phyloP scores from a whole-genome alignment of 2,113 vertebrate genomes.

The Daphoenositta chrysoptera region DNA sequence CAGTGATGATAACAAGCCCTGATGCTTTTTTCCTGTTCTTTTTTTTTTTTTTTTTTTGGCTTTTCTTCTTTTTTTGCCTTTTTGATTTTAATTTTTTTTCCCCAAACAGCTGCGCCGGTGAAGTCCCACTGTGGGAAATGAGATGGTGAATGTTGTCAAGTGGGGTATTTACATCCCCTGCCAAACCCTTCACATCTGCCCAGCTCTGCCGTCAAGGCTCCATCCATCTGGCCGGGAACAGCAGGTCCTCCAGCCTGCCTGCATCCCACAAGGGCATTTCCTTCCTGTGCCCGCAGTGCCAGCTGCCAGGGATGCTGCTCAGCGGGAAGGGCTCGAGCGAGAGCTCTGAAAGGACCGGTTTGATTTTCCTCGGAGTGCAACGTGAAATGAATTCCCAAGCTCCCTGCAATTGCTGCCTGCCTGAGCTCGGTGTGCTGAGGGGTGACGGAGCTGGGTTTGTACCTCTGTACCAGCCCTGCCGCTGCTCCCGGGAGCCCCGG shows the following conservation, averaged over 20 bases:
- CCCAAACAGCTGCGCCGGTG: background rate
- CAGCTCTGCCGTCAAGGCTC: background rate
- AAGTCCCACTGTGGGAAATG: slow-evolving; percentile 42
- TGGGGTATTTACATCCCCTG: slow-evolving; percentile 31
- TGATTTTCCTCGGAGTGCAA: background rate
- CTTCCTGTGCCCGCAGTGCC: slow-evolving; percentile 13
- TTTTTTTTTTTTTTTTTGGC: background rate
- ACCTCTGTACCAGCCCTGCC: background rate
- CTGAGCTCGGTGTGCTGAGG: background rate
- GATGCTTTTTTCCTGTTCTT: background rate
- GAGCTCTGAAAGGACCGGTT: background rate
- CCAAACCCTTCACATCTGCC: slow-evolving; percentile 51
- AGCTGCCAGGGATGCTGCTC: slow-evolving; percentile 39
- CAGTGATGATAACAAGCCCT: slow-evolving; percentile 11
- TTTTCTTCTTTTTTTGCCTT: background rate
- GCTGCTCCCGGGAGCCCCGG: background rate
- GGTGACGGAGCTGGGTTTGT: background rate
- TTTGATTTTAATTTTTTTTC: no score
- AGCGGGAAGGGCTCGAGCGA: background rate
- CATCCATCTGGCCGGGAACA: slow-evolving; percentile 44
- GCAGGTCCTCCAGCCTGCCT: slow-evolving; percentile 41
- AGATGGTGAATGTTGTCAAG: slow-evolving; percentile 39
- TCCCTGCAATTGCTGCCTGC: background rate
- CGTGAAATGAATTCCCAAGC: background rate
- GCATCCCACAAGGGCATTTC: slow-evolving; percentile 42